Percentiles rank a stretch among this genome's conserved stretches.
Conservation (phyloP, 2,113 vertebrate genomes). For the Sinocyclocheilus maitianheensis region DNA sequence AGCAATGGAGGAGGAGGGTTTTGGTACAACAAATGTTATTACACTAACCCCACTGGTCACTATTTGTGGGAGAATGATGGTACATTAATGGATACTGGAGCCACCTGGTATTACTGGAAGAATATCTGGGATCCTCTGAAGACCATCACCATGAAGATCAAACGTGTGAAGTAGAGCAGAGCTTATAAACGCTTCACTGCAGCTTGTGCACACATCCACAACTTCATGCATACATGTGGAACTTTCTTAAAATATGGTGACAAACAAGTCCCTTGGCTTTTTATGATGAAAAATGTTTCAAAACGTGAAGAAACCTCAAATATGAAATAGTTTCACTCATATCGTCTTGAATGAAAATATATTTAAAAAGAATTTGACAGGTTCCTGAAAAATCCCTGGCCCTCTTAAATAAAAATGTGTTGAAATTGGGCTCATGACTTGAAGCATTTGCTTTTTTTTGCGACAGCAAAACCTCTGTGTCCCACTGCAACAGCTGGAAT, state of each 20-base stretch:
- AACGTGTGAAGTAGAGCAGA: not conserved
- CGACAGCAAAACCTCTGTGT: not conserved
- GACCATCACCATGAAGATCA: constrained; percentile 14
- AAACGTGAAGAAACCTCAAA: too few relatives aligned
- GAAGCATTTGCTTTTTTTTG: not conserved
- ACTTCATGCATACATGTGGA: not conserved
- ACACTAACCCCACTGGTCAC: not conserved
- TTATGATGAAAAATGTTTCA: too few relatives aligned
- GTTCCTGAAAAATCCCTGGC: not conserved
- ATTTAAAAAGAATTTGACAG: too few relatives aligned
- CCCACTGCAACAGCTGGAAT: not conserved
- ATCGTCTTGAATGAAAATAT: too few relatives aligned
- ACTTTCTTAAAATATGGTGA: not conserved
- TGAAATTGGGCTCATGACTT: not conserved
- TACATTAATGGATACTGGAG: not conserved
- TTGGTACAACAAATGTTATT: not conserved
- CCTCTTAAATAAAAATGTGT: not conserved
- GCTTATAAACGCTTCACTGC: not conserved
- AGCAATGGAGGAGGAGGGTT: not conserved
- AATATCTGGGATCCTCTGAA: not conserved
- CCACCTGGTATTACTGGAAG: not conserved
- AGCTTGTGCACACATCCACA: not conserved
- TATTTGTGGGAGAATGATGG: not conserved
- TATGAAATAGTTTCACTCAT: too few relatives aligned
- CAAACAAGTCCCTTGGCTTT: not conserved